Evolutionary conservation across 2,113 vertebrate species (phyloP), one percentile per base, ranked within the genome.

Genomic region (Rattus norvegicus): DNA sequence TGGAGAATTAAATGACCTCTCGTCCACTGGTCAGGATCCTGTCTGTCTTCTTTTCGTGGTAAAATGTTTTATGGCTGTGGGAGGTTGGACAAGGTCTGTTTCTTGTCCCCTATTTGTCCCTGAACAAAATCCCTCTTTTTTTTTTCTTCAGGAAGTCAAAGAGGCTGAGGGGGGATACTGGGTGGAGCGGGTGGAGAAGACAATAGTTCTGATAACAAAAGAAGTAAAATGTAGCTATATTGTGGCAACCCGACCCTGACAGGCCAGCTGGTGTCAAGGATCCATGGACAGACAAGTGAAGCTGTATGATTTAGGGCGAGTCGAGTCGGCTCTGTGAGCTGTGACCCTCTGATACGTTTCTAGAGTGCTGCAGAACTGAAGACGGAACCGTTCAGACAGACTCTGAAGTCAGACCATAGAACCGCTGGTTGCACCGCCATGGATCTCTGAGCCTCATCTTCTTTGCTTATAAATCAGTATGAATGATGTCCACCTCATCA

Each of bases 241-340:
- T 91, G 43, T 39, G 8, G 36, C 54, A 14, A 24, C 0, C 0
- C 3, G 17, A 52, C 96, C 94, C 89, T 93, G 85, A 79, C 63
- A 95, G 95, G 94, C 92, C 94, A 77, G 92, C n/a, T 69, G 88
- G 69, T 87, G 95, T 72, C 20, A 95, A 85, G 90, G 83, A 85
- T 97, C 93, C 95, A 94, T 26, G 92, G 95, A 85, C 96, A 91
- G 85, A 91, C 30, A 49, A 70, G 26, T 65, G 90, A 96, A 95
- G 0, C 0, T 95, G 63, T 52, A 75, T 63, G 86, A 84, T 87
- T 83, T 65, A 79, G 9, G 61, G 63, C 47, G 67, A 17, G 36
- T 43, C 43, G 43, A 43, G 43, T 43, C 2, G 96, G 96, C 95
- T 97, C 95, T 93, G 95, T 77, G 95, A 97, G 97, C 95, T 96